Evolutionary conservation across 2,113 vertebrate genomes (phyloP), one percentile per base, ranked within the genome.

Genomic region (Calcarius ornatus): DNA sequence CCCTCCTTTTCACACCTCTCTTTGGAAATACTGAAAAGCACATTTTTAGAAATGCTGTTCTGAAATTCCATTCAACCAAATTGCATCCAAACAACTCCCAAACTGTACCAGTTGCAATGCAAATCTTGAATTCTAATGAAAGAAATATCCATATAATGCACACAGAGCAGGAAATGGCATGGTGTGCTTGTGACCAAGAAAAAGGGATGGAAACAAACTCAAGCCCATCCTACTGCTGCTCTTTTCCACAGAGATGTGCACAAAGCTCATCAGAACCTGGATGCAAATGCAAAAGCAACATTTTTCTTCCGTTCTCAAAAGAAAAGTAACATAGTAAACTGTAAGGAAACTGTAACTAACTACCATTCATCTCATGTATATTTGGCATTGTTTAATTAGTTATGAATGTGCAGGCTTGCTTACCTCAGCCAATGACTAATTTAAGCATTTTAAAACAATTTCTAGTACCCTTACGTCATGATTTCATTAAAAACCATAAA

Each of bases 221-320:
- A 0, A 90, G 71, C 47, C 40, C 71, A 84, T 35, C 37, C 45
- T 35, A 5, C 35, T 60, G 43, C 42, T 80, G 43, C 1, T 77
- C 23, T 48, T 91, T 45, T 53, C n/a, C 31, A 56, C 65, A 60
- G 22, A 3, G 1, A 70, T 28, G 30, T n/a, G 38, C 4, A 2
- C 53, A 75, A 76, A 65, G 30, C 15, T 83, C 1, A 0, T 42
- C 50, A 78, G 37, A 85, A 38, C 3, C 7, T 21, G 20, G 16
- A 48, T 1, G 0, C 5, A 43, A 88, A 48, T 1, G 0, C 5
- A 43, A 88, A 86, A 65, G 16, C 2, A 2, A 56, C 14, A 10
- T 25, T 70, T 37, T n/a, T 54, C 47, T 63, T 80, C 33, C 71
- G 37, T 24, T 85, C 50, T 80, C 21, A 3, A 45, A 9, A 15